Evolutionary conservation across 2,797 vertebrate species (phyloP).

Genomic region (Triplophysa bombifrons): DNA sequence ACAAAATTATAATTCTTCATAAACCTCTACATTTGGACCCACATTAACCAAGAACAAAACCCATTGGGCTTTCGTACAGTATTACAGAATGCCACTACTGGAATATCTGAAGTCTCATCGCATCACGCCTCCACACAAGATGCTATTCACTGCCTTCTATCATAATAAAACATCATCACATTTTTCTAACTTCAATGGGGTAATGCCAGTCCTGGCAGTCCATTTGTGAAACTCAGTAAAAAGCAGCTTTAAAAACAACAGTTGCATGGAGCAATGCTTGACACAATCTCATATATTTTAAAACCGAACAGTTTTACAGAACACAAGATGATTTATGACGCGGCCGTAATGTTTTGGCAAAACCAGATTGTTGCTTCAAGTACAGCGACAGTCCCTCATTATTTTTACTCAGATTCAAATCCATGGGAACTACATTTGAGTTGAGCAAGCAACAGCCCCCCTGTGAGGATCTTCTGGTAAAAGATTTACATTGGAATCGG

Average conservation of each 20-base stretch:
- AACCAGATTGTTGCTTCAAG: constrained; percentile 40
- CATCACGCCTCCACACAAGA: not conserved
- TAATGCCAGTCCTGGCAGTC: constrained; percentile 16
- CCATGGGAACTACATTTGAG: constrained; percentile 34
- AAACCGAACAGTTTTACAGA: constrained; percentile 20
- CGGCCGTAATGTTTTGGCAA: constrained; percentile 31
- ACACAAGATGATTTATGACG: constrained; percentile 28
- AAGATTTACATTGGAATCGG: constrained; percentile 48
- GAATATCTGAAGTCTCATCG: constrained; percentile 3
- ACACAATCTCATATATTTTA: constrained; percentile 17
- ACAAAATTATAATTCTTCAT: not conserved
- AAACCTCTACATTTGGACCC: not conserved
- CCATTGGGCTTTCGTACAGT: not conserved
- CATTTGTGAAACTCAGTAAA: constrained; percentile 36
- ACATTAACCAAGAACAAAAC: not conserved
- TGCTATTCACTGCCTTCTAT: constrained; percentile 19
- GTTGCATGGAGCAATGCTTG: constrained; percentile 11
- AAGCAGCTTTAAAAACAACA: constrained; percentile 28
- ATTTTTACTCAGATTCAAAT: constrained; percentile 14
- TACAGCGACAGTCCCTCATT: constrained; percentile 15
- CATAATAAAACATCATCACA: constrained; percentile 16
- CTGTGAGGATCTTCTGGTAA: constrained; percentile 34
- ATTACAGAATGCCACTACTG: not conserved
- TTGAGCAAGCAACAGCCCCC: constrained; percentile 25
- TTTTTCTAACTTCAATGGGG: constrained; percentile 19